Evolutionary conservation across 2,113 vertebrate genomes (phyloP).

Genomic region (Capreolus pygargus): DNA sequence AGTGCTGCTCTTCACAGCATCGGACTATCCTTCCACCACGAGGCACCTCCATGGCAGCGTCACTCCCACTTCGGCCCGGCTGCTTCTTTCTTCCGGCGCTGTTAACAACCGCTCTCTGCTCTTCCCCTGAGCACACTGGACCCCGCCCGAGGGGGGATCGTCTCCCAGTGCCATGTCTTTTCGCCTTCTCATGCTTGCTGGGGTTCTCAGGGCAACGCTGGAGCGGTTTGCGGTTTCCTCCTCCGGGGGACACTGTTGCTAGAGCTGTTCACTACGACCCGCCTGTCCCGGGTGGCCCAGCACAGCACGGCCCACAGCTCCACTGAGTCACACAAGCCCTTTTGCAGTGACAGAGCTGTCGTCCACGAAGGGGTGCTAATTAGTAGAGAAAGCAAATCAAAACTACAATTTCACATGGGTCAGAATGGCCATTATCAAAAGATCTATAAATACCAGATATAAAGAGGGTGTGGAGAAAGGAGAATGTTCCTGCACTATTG

Average conservation of each 20-base stretch:
- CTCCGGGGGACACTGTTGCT: background rate
- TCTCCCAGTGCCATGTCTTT: fast-evolving
- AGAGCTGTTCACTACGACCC: background rate
- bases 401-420: background rate
- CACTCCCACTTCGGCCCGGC: background rate
- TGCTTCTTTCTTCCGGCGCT: background rate
- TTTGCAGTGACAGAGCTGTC: background rate
- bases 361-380: background rate
- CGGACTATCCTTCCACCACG: background rate
- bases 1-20: background rate
- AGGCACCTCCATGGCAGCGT: background rate
- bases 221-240: background rate
- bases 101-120: background rate
- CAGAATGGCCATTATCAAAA: background rate
- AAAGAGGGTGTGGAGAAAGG: background rate
- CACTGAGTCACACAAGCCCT: background rate
- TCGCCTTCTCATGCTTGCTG: background rate
- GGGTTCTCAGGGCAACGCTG: background rate
- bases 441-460: background rate
- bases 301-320: background rate
- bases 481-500: background rate
- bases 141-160: background rate
- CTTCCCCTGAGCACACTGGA: fast-evolving
- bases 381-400: background rate
- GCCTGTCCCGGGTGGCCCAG: background rate